Base-by-base conservation (phyloP, 2,797 vertebrate genomes). In the Hyperoplus lanceolatus region DNA sequence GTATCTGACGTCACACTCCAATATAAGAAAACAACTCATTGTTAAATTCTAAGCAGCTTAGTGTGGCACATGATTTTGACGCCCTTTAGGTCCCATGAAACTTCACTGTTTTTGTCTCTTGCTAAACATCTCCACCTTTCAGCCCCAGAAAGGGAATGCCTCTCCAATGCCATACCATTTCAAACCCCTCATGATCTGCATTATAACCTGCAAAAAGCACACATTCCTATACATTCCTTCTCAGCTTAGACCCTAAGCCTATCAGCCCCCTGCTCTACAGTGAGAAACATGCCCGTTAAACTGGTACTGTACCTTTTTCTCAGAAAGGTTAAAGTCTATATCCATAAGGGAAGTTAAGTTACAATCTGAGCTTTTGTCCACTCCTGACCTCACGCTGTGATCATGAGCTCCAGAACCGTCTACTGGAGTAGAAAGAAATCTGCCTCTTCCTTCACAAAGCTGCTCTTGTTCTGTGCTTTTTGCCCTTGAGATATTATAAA, bases 371-470 rank as follows among this genome's bases (percentile, higher is more conserved):
- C 76, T 78, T 70, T 85, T 75, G 73, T 62, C 39, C 39, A 18
- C 82, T 89, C 69, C 87, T 87, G 77, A 38, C 46, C 89, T 92
- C 93, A 92, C 80, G 80, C 87, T 94, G 88, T 67, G 84, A 92
- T 95, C 95, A 96, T 94, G 93, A 94, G 95, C 92, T 88, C 75
- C 77, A 81, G 73, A 72, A 79, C 41, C 29, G 4, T 87, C 87
- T 39, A 65, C 49, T 58, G 55, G 18, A 70, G 59, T 5, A 16
- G 41, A 16, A 16, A 67, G 80, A 66, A 73, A 56, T 46, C 10
- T 11, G 45, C 49, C 57, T 63, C 59, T 53, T 76, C 63, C 36
- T 18, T 39, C 77, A 95, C 91, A 95, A 89, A 91, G 94, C 79
- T 39, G 56, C 89, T 74, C 72, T 94, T 95, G 94, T 95, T 86